Percentiles rank a stretch among this genome's conserved stretches.
Evolutionary conservation across 2,797 vertebrate genomes (phyloP).

Genomic region (Pachyuromys duprasi): DNA sequence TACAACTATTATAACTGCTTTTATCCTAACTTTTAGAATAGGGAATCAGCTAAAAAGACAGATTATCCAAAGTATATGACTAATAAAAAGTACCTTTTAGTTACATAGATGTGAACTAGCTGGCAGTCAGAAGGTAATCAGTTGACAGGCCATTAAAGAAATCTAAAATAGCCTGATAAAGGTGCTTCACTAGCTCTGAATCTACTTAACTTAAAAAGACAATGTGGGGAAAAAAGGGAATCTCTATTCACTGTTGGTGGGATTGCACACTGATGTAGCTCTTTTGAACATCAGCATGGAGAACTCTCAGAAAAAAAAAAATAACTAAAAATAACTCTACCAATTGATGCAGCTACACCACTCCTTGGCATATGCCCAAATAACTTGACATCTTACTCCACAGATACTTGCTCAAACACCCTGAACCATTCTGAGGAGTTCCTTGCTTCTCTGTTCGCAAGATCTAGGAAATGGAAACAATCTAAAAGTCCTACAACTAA

Average conservation of each 20-base stretch:
- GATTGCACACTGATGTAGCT: neutral
- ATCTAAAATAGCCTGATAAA: conserved; percentile 51
- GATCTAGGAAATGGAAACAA: neutral
- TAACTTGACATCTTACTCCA: neutral
- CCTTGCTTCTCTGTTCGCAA: neutral
- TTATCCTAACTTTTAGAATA: conserved; percentile 50
- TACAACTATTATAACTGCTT: conserved; percentile 34
- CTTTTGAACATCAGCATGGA: neutral
- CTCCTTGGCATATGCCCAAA: neutral
- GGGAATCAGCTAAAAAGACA: conserved; percentile 50
- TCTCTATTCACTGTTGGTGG: neutral
- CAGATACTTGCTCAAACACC: neutral
- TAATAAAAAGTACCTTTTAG: conserved; percentile 49
- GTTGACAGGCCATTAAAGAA: conserved; percentile 63
- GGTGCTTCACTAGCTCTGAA: conserved; percentile 35
- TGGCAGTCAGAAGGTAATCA: conserved; percentile 58
- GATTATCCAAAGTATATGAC: conserved; percentile 18
- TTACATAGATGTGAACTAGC: conserved; percentile 63
- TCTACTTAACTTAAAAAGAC: conserved; percentile 62
- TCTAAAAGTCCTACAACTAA: neutral
- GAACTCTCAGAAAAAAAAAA: neutral
- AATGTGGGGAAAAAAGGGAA: neutral
- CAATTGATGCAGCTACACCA: neutral
- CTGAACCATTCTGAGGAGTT: neutral
- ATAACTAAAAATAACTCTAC: neutral